These are phyloP conservation scores for Malurus splendens DNA, from an alignment of 2,797 vertebrate species.

Conservation along the genomic window DNA sequence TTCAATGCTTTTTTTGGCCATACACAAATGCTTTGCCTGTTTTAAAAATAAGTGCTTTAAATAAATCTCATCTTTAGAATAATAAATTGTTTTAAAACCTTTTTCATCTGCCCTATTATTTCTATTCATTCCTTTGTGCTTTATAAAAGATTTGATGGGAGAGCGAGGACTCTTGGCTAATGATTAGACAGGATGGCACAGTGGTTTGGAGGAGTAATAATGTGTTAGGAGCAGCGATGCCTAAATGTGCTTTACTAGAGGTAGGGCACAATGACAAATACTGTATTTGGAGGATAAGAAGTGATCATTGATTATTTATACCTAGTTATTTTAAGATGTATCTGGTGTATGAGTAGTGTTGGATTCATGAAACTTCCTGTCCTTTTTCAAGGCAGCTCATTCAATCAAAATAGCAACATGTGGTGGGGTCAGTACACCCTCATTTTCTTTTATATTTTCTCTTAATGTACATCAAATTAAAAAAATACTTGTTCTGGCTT, in stretches of 20 bases:
- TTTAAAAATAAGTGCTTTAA: not conserved
- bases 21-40: not conserved
- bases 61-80: not conserved
- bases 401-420: conserved; percentile 31
- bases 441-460: conserved; percentile 62
- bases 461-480: conserved; percentile 11
- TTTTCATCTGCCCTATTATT: not conserved
- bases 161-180: not conserved
- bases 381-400: conserved; percentile 41
- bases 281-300: not conserved
- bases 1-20: not conserved
- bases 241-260: not conserved
- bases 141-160: not conserved
- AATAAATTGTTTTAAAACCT: not conserved
- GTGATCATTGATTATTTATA: not conserved
- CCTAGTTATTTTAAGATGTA: not conserved
- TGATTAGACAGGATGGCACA: not conserved
- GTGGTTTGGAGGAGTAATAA: not conserved
- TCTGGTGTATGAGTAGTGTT: not conserved
- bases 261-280: not conserved
- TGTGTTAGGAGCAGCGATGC: not conserved
- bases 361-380: not conserved
- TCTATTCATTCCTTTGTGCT: not conserved
- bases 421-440: conserved; percentile 48
- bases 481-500: conserved; percentile 43